These are phyloP conservation scores for Eulithis testata DNA, from an alignment of 2,888 invertebrate genomes.

Conservation along the genomic window DNA sequence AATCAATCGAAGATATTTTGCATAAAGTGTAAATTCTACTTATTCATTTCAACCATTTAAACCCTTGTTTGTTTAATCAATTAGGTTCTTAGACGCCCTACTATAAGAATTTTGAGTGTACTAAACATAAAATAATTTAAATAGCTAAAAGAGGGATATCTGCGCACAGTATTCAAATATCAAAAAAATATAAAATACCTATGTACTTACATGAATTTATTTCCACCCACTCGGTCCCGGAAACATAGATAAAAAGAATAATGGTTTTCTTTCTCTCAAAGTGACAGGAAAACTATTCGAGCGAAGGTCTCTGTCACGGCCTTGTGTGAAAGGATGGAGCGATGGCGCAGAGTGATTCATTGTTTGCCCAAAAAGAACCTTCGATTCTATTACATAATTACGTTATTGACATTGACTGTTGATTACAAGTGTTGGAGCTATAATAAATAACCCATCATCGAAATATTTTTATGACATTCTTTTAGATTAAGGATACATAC, in stretches of 20 bases:
- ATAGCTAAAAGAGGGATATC: too few relatives aligned
- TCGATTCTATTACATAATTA: constrained; percentile 29
- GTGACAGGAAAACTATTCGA: constrained; percentile 15
- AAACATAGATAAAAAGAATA: constrained; percentile 1
- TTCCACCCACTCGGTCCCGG: background rate
- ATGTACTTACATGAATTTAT: background rate
- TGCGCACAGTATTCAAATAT: background rate
- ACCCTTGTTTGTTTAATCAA: too few relatives aligned
- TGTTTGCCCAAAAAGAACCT: constrained; percentile 38
- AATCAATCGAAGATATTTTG: too few relatives aligned
- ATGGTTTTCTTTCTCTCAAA: constrained; percentile 8
- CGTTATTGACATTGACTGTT: constrained; percentile 30
- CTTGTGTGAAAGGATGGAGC: constrained; percentile 45
- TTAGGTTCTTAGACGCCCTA: too few relatives aligned
- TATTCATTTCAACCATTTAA: too few relatives aligned
- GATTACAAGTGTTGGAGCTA: background rate
- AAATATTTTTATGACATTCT: too few relatives aligned
- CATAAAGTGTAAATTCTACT: too few relatives aligned
- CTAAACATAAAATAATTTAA: too few relatives aligned
- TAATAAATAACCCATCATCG: too few relatives aligned
- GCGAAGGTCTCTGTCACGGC: constrained; percentile 27
- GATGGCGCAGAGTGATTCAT: constrained; percentile 44
- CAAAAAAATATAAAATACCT: background rate
- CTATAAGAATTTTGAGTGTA: too few relatives aligned
- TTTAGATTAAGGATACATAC: too few relatives aligned